Evolutionary conservation across 2,888 invertebrate genomes (phyloP).

Genomic region (Sericinus montela): DNA sequence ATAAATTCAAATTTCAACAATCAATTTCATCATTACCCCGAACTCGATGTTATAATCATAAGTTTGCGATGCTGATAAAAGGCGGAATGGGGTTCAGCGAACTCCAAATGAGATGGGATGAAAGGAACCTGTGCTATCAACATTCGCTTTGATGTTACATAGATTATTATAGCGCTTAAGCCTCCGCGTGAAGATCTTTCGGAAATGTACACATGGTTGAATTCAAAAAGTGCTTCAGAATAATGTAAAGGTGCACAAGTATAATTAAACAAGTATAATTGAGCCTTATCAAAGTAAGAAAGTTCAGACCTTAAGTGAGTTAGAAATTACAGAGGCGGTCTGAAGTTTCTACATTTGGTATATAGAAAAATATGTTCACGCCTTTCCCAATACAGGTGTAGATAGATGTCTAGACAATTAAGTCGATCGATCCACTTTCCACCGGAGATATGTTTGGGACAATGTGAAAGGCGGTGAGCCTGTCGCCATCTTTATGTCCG

Average conservation of each 20-base stretch:
- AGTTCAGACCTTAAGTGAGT: no score
- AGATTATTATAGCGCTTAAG: constrained; percentile 7
- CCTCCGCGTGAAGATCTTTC: neutral
- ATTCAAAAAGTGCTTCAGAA: constrained; percentile 1
- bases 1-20: neutral
- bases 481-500: no score
- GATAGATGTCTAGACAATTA: no score
- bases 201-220: neutral
- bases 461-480: no score
- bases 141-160: constrained; percentile 16
- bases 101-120: constrained; percentile 14
- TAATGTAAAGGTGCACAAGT: neutral
- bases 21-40: neutral
- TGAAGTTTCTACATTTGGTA: no score
- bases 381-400: no score
- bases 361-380: no score
- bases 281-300: no score
- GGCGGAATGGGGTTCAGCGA: constrained; percentile 13
- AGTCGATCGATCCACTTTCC: no score
- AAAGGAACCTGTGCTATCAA: constrained; percentile 9
- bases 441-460: no score
- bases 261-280: no score
- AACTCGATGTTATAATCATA: constrained; percentile 1
- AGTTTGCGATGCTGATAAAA: constrained; percentile 15
- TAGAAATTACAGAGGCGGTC: no score